Conservation (phyloP, 2,113 vertebrate species). For the Nycticorax nycticorax region DNA sequence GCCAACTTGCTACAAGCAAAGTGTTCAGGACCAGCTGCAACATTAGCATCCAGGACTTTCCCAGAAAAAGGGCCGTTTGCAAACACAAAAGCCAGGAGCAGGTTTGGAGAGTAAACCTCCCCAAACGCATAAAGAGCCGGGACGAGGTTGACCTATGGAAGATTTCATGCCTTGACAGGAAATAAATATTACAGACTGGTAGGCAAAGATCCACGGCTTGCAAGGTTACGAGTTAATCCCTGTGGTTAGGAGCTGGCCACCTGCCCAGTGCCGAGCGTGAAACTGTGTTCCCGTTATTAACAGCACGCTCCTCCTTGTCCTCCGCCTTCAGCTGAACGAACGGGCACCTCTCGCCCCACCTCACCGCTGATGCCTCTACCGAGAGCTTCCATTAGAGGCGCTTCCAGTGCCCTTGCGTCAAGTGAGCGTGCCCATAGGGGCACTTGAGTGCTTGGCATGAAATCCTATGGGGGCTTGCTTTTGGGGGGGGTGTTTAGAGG, state of each 20-base stretch:
- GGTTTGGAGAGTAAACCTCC: neutral
- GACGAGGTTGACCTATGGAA: neutral
- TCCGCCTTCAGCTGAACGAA: rapidly evolving
- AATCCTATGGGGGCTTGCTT: neutral
- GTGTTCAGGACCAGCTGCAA: neutral
- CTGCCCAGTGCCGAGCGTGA: neutral
- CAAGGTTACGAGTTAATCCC: neutral
- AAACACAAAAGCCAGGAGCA: neutral
- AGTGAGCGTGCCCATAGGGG: rapidly evolving
- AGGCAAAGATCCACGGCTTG: neutral
- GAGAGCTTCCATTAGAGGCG: neutral
- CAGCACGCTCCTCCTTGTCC: neutral
- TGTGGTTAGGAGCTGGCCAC: neutral
- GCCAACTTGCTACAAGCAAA: neutral
- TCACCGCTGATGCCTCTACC: rapidly evolving
- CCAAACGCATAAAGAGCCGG: neutral
- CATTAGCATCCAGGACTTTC: neutral
- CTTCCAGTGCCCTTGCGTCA: neutral
- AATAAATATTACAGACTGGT: neutral
- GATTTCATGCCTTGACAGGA: neutral
- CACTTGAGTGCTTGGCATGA: neutral
- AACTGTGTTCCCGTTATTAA: neutral
- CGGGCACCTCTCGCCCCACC: neutral
- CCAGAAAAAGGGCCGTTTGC: neutral
- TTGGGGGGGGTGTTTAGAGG: rapidly evolving